Evolutionary conservation across 2,797 vertebrate genomes (phyloP).

Genomic region (Dryobates pubescens): DNA sequence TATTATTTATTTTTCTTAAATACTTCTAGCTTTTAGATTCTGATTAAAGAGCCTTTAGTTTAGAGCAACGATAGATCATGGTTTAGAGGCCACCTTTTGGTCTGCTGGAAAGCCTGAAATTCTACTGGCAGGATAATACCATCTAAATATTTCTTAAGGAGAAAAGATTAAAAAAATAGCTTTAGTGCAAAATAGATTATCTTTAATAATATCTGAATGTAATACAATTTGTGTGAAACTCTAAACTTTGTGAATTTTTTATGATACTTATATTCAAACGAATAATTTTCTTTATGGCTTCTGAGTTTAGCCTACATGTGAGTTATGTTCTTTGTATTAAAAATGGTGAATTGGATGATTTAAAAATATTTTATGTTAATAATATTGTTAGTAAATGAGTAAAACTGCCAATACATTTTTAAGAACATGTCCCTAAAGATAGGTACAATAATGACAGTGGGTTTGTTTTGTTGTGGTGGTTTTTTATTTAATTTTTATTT

Average conservation of each 20-base stretch:
- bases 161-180: neutral
- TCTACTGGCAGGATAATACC: rapidly evolving
- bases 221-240: neutral
- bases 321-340: neutral
- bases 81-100: neutral
- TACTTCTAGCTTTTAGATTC: neutral
- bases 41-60: neutral
- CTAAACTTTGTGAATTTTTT: neutral
- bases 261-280: neutral
- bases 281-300: neutral
- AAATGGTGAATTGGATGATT: neutral
- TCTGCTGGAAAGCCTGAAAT: neutral
- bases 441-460: neutral
- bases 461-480: neutral
- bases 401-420: neutral
- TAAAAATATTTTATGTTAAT: neutral
- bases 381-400: neutral
- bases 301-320: neutral
- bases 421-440: neutral
- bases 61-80: neutral
- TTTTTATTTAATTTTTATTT: neutral
- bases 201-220: neutral
- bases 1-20: neutral
- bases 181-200: neutral
- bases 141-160: neutral